Evolutionary conservation across 2,888 invertebrate genomes (phyloP), one percentile per base, ranked within the genome.

Genomic region (Galerucella pusilla): DNA sequence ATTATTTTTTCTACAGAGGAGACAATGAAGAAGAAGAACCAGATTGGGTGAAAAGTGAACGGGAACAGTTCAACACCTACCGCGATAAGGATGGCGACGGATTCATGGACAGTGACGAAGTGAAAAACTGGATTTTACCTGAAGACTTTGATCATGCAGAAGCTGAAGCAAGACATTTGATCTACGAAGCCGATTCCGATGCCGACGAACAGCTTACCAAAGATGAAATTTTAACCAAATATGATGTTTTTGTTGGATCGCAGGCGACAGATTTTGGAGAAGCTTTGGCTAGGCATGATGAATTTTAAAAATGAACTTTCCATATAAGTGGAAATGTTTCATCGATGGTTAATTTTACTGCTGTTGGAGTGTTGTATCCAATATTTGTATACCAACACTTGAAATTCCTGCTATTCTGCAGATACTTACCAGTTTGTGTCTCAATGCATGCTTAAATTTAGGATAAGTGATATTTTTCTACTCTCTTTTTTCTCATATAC

Each of bases 251-350:
- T 88, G 99, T 99, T 5, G 99, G 99, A 54, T 98, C 98, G 0
- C 99, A 99, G 87, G 99, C 98, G 1, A 99, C 99, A 0, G 99
- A 99, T 89, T 99, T 98, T 87, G 99, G 99, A 0, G 98, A 99
- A 86, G 98, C 98, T 7, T 89, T 99, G 16, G 93, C 94, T 1
- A 92, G 97, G 81, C 99, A 99, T 85, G 99, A 99, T 85, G 98
- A 98, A 88, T 98, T 98, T 89, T 98, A 92, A 89, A 67, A 10
- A 11, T 57, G 9, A 9, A 57, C 0, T 57, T 10, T 57, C 16
- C n/a, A 16, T 16, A 20, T 57, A 7, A 57, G 16, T 20, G 16
- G 66, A 72, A 76, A 75, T 73, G 71, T 78, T 78, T 78, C 75
- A 42, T 42, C 2, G 2, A 7, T 42, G 35, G 35, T 42, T 42